Base-by-base conservation (phyloP, 2,797 vertebrate genomes). In the Amphiprion clarkii region DNA sequence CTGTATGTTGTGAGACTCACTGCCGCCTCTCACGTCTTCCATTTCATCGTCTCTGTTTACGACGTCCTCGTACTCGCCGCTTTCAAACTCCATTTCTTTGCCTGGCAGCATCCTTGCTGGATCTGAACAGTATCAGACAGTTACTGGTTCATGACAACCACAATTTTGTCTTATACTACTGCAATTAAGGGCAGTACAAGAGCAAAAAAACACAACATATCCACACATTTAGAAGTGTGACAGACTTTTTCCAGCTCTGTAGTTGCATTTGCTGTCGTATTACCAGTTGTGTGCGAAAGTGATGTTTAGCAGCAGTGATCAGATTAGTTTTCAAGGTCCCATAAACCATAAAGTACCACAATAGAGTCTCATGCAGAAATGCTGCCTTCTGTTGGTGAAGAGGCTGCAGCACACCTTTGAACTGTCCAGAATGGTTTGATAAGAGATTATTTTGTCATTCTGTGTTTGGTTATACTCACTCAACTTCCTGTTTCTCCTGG, bases 31-130 rank as follows among this genome's bases (percentile, higher is more conserved):
- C 0, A 80, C 25, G 8, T 68, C 49, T 9, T 77, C 73, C 71
- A 74, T 66, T 23, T 89, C 79, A 31, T 81, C 73, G 8, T 3
- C 19, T 53, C 48, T 55, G n/a, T n/a, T 14, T 4, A 0, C 25
- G 16, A 90, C 19, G 5, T 93, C 79, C 1, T 92, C 89, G 42
- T 83, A 88, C 0, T 92, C 61, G 0, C 81, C 88, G 49, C 61
- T 83, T 48, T 93, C 89, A 70, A 83, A 75, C 33, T 76, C 67
- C 0, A 8, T 21, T 12, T 79, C 63, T 10, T 71, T 49, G 11
- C 2, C 31, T 46, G 66, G 11, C 27, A 48, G 7, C 21, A 40
- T 70, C 57, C 7, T 80, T 8, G 9, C 88, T 92, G n/a, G 29
- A 75, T 33, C 3, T 54, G 59, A 61, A 74, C 1, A 60, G 4